These are phyloP conservation scores for Chloroceryle inda DNA, from an alignment of 2,797 vertebrate species.

Conservation along the genomic window DNA sequence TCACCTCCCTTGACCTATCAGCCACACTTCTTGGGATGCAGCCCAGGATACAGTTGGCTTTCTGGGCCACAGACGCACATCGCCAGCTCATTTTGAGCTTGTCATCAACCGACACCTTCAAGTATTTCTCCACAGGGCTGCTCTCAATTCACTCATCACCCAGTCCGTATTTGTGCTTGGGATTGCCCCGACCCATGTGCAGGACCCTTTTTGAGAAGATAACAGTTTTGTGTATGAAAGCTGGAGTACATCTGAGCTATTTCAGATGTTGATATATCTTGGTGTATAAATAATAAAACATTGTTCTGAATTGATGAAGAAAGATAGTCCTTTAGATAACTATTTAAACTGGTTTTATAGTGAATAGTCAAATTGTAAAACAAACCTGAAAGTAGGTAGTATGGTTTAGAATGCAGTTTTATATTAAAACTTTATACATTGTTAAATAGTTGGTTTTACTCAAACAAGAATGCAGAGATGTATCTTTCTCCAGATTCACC, in stretches of 20 bases:
- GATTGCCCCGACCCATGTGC: background rate
- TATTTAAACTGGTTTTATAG: background rate
- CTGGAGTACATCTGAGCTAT: background rate
- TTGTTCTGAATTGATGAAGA: background rate
- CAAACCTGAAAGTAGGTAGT: background rate
- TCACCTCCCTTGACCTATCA: background rate
- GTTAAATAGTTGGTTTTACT: background rate
- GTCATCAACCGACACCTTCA: background rate
- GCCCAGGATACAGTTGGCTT: background rate
- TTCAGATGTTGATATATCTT: background rate
- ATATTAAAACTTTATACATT: background rate
- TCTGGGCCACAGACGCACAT: background rate
- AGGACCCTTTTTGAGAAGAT: background rate
- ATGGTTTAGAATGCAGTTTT: background rate
- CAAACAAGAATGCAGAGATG: background rate
- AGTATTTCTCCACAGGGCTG: background rate
- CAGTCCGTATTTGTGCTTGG: background rate
- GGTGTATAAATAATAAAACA: background rate
- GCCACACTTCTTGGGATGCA: background rate
- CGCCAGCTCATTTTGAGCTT: background rate
- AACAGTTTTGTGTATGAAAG: background rate
- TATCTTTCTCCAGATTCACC: background rate
- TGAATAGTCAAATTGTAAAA: background rate
- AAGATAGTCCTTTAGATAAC: background rate
- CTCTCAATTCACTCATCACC: background rate